These are phyloP conservation scores for Drosophila anomalata DNA, from an alignment of 2,888 invertebrate genomes.

Conservation along the genomic window DNA sequence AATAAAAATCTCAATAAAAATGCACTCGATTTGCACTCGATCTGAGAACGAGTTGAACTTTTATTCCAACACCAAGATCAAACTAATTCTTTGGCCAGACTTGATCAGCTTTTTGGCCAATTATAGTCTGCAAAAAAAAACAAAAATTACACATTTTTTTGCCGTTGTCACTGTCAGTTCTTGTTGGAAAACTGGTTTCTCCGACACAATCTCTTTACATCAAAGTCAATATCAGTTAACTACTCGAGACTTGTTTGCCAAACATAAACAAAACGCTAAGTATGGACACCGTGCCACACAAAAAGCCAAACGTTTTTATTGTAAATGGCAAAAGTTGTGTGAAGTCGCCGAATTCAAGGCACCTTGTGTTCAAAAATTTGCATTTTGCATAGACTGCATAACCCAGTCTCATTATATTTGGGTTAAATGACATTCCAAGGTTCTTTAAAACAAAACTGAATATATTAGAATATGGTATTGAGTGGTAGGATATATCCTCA, in stretches of 20 bases:
- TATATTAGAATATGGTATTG: not conserved
- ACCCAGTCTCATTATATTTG: slow-evolving; percentile 10
- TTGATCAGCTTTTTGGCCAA: slow-evolving; percentile 31
- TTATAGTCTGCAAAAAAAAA: slow-evolving; percentile 27
- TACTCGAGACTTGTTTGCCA: slow-evolving; percentile 37
- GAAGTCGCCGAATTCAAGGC: slow-evolving; percentile 8
- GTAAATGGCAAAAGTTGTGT: slow-evolving; percentile 19
- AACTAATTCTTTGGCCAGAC: slow-evolving; percentile 11
- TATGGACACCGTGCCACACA: not conserved
- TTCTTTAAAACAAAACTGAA: too few species aligned
- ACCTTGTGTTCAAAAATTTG: slow-evolving; percentile 19
- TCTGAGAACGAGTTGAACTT: slow-evolving; percentile 24
- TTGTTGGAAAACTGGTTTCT: slow-evolving; percentile 55
- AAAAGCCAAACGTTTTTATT: not conserved
- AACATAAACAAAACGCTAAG: slow-evolving; percentile 24
- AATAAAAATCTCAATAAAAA: slow-evolving; percentile 39
- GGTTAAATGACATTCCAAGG: not conserved
- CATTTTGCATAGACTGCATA: slow-evolving; percentile 12
- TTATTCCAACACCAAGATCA: slow-evolving; percentile 20
- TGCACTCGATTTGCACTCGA: slow-evolving; percentile 40
- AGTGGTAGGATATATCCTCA: not conserved
- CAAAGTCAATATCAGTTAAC: slow-evolving; percentile 56
- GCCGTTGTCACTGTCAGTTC: slow-evolving; percentile 12
- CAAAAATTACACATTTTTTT: slow-evolving; percentile 15
- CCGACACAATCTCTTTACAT: slow-evolving; percentile 25